Conservation (phyloP, 2,797 vertebrate genomes). For the Pteronotus mesoamericanus region DNA sequence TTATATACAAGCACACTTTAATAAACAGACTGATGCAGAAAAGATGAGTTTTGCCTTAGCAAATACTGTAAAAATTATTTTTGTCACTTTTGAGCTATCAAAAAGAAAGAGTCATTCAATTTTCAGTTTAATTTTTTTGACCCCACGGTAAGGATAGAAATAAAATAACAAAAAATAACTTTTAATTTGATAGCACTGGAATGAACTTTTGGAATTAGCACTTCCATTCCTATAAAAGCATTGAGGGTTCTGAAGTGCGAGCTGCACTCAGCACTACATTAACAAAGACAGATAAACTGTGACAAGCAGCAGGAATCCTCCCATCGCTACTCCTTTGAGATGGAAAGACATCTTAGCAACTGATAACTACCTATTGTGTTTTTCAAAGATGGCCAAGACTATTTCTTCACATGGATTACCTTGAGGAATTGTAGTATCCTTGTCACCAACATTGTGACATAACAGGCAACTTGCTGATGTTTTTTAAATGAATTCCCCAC, state of each 20-base stretch:
- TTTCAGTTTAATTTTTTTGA: constrained; percentile 18
- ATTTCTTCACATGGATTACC: background rate
- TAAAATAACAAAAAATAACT: background rate
- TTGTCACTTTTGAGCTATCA: background rate
- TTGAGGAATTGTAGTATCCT: background rate
- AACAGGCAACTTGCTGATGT: background rate
- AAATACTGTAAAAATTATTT: background rate
- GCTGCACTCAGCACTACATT: background rate
- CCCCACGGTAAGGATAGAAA: background rate
- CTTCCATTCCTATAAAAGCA: background rate
- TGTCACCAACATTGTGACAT: background rate
- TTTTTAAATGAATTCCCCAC: background rate
- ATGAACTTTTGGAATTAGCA: background rate
- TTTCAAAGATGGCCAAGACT: background rate
- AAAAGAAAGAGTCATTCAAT: background rate
- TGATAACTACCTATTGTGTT: background rate
- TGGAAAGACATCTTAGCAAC: background rate
- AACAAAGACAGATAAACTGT: background rate
- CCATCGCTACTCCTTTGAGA: background rate
- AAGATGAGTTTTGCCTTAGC: background rate
- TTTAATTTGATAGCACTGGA: background rate
- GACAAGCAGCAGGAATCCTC: background rate
- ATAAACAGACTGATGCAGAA: background rate
- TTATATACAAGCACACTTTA: background rate
- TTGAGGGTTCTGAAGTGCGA: background rate